Base-by-base conservation (phyloP, 1,140 invertebrate species). In the Gryllus bimaculatus region DNA sequence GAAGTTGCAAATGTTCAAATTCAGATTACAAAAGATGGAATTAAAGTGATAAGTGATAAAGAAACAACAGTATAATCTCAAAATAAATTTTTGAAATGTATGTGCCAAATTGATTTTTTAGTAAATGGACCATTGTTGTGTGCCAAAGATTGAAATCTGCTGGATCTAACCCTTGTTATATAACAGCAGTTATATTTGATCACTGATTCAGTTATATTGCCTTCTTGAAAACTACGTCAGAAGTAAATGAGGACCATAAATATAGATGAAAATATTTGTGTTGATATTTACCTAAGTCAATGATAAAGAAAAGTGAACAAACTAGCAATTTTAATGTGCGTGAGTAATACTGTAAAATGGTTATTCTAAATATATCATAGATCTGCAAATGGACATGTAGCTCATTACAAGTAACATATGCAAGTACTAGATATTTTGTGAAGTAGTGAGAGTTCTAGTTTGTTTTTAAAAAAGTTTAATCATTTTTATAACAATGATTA, bases 31-130 rank as follows among this genome's bases (percentile, higher is more conserved):
- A 91, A 92, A 82, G 90, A 92, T 81, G 91, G 91, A 18, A 92
- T 93, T 81, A 91, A 92, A 83, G 91, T 93, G 54, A 92, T 93
- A 47, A 92, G 91, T 82, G 91, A 92, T 83, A 91, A 91, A 54
- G 92, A 93, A 83, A 92, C 91, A 75, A 90, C 91, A 79, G 90
- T 93, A 82, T 93, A 89, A 86, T 82, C 66, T 77, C 8, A 48
- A 47, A 13, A 18, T 6, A 20, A 75, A 75, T 75, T 10, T 75
- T 20, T 75, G 54, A 66, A 66, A 66, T 66, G 18, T 39, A 66
- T 66, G 54, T 66, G 54, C 54, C 54, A 66, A 66, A 66, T 66
- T 66, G 10, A 13, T 66, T 13, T 13, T 66, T 66, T 66, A 66
- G 54, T 18, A 66, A 18, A 66, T 10, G 18, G 18, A 39, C 26